Evolutionary conservation across 2,888 invertebrate species (phyloP).

Genomic region (Drosophila limbata): DNA sequence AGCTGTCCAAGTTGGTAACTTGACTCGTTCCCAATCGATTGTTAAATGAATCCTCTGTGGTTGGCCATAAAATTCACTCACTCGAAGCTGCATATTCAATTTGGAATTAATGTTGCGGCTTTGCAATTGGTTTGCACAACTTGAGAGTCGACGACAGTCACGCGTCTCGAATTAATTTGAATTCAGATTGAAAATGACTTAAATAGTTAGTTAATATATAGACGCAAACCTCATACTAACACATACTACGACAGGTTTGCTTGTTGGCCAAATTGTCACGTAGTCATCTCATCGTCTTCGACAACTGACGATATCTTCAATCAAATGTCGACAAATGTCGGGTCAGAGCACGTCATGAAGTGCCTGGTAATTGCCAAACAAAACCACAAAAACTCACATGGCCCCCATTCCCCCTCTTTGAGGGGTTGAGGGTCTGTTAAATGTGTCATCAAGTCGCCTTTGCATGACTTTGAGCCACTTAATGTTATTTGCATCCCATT

Average conservation of each 20-base stretch:
- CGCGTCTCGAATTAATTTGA: slow-evolving; percentile 37
- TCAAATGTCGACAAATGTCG: slow-evolving; percentile 43
- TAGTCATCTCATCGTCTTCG: slow-evolving; percentile 43
- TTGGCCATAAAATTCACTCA: slow-evolving; percentile 15
- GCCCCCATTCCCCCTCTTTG: not conserved
- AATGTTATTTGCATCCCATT: slow-evolving; percentile 80
- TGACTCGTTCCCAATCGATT: slow-evolving; percentile 2
- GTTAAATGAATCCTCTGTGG: slow-evolving; percentile 15
- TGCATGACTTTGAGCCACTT: slow-evolving; percentile 79
- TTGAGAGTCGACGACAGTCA: not conserved
- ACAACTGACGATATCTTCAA: slow-evolving; percentile 57
- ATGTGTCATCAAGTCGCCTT: slow-evolving; percentile 78
- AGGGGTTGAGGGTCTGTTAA: slow-evolving; percentile 29
- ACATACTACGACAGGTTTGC: not conserved
- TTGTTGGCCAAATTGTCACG: slow-evolving; percentile 65
- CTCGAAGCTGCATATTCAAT: slow-evolving; percentile 5
- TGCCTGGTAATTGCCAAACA: slow-evolving; percentile 63
- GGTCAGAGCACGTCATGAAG: slow-evolving; percentile 42
- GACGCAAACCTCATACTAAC: slow-evolving; percentile 16
- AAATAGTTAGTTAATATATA: slow-evolving; percentile 67
- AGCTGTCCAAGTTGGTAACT: slow-evolving; percentile 7
- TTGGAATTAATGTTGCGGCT: slow-evolving; percentile 26
- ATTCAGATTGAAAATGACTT: slow-evolving; percentile 46
- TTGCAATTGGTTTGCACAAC: slow-evolving; percentile 5
- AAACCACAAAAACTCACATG: slow-evolving; percentile 65